These are phyloP conservation scores for Pollimyrus isidori DNA, from an alignment of 2,113 vertebrate genomes.

Conservation along the genomic window DNA sequence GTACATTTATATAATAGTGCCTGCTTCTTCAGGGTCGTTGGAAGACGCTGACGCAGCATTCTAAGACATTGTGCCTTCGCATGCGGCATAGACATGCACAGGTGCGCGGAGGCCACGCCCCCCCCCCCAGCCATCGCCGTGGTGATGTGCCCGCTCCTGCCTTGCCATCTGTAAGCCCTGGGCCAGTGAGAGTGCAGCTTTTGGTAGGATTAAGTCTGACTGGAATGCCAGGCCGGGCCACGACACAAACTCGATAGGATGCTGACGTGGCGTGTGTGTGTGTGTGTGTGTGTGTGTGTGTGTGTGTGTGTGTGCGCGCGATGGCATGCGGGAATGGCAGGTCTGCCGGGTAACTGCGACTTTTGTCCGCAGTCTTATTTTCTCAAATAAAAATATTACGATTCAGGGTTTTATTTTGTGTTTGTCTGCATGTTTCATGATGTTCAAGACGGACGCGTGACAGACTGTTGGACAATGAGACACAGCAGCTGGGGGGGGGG, in stretches of 20 bases:
- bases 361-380: not conserved
- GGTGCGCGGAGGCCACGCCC: not conserved
- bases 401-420: constrained; percentile 22
- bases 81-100: not conserved
- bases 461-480: constrained; percentile 26
- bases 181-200: constrained; percentile 2
- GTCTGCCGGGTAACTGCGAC: not conserved
- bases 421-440: constrained; percentile 22
- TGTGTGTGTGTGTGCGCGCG: constrained; percentile 24
- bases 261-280: constrained; percentile 24
- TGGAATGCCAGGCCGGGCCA: constrained; percentile 22
- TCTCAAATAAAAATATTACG: constrained; percentile 28
- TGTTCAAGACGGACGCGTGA: not conserved
- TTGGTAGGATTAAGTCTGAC: not conserved
- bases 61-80: not conserved
- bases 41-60: not conserved
- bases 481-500: constrained; percentile 13
- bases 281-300: constrained; percentile 25
- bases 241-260: not conserved
- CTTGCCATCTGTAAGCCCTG: not conserved
- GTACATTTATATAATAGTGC: not conserved
- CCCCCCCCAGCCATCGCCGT: not conserved
- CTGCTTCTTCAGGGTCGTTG: not conserved
- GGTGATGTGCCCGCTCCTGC: not conserved
- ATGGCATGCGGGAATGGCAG: too few species aligned